Percentiles rank a stretch among this genome's conserved stretches.
Conservation (phyloP, 2,888 invertebrate genomes). For the Synergus gifuensis region DNA sequence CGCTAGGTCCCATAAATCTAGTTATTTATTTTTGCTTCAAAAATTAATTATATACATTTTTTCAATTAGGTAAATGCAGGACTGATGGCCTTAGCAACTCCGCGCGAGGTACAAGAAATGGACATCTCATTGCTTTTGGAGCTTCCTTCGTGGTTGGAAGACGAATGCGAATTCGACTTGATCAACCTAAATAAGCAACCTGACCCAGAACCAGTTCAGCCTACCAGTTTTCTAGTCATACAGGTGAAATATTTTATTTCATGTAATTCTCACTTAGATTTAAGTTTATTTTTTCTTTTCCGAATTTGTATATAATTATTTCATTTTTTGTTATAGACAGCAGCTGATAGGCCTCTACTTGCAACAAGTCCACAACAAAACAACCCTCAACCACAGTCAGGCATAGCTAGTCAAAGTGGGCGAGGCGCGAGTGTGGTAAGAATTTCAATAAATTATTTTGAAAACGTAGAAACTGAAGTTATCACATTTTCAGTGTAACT, state of each 20-base stretch:
- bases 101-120: conserved; percentile 98
- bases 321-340: conserved; percentile 72
- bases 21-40: conserved; percentile 21
- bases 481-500: conserved; percentile 5
- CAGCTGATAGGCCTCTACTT: conserved; percentile 80
- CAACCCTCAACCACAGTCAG: conserved; percentile 84
- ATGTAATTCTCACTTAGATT: too few relatives aligned
- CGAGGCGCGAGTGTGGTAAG: conserved; percentile 93
- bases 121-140: conserved; percentile 95
- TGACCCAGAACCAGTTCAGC: conserved; percentile 86
- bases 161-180: conserved; percentile 98
- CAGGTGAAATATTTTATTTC: conserved; percentile 80
- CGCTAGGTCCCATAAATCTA: conserved; percentile 16
- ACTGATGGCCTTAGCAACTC: conserved; percentile 94
- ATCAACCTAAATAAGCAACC: conserved; percentile 84
- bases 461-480: conserved; percentile 19
- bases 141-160: conserved; percentile 95
- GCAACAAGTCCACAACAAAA: conserved; percentile 81
- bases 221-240: conserved; percentile 94
- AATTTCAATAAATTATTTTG: conserved; percentile 53
- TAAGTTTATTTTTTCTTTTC: not conserved
- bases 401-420: conserved; percentile 89
- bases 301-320: conserved; percentile 32
- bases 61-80: conserved; percentile 85
- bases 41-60: not conserved